phyloP scores from a whole-genome alignment of 1,140 invertebrate genomes.

The Nasonia giraulti region DNA sequence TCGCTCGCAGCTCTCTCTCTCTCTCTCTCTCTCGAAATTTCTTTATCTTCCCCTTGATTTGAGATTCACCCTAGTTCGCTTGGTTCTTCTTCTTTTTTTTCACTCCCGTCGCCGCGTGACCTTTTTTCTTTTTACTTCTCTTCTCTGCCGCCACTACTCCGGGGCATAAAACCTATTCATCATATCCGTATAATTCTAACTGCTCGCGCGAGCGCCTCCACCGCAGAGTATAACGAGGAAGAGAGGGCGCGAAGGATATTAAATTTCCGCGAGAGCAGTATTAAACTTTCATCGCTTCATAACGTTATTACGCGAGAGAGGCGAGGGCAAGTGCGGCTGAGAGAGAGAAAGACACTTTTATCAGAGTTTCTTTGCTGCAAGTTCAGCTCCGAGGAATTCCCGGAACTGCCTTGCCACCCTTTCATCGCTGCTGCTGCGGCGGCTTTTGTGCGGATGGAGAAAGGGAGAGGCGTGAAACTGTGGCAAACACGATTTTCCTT shows the following conservation, averaged over 20 bases:
- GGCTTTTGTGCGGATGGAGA: background rate
- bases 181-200: slow-evolving; percentile 57
- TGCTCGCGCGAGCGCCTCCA: slow-evolving; percentile 16
- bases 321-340: slow-evolving; percentile 18
- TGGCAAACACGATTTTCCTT: slow-evolving; percentile 48
- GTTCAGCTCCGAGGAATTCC: slow-evolving; percentile 26
- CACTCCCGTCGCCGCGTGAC: background rate
- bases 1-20: background rate
- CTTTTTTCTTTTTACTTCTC: slow-evolving; percentile 33
- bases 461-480: slow-evolving; percentile 45
- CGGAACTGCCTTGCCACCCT: slow-evolving; percentile 11
- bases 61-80: slow-evolving; percentile 41
- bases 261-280: slow-evolving; percentile 61
- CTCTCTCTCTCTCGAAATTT: slow-evolving; percentile 28
- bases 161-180: slow-evolving; percentile 55
- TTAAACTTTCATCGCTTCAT: slow-evolving; percentile 63
- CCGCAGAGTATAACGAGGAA: slow-evolving; percentile 46
- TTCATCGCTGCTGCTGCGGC: slow-evolving; percentile 11
- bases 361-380: slow-evolving; percentile 50
- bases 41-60: slow-evolving; percentile 51
- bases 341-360: slow-evolving; percentile 52
- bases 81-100: background rate
- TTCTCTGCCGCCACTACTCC: slow-evolving; percentile 10
- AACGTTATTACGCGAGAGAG: slow-evolving; percentile 57
- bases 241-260: slow-evolving; percentile 57